phyloP scores from a whole-genome alignment of 2,797 vertebrate species.

The Urosaurus nigricauda region DNA sequence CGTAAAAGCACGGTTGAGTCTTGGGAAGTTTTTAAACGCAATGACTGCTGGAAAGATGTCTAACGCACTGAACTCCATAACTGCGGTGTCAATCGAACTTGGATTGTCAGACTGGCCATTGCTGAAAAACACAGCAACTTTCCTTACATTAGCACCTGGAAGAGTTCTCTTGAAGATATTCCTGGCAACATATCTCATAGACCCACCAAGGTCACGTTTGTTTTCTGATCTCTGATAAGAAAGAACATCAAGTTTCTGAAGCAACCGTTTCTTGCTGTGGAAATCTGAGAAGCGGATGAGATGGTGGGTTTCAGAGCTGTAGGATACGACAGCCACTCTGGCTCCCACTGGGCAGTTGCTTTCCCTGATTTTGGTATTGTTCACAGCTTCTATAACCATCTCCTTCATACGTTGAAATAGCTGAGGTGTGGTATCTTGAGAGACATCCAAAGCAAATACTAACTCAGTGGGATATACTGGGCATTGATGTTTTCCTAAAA shows the following conservation, averaged over 20 bases:
- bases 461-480: conserved; percentile 71
- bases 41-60: conserved; percentile 62
- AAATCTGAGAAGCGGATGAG: conserved; percentile 66
- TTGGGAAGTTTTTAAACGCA: conserved; percentile 60
- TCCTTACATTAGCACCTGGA: conserved; percentile 47
- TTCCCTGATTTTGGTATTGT: conserved; percentile 54
- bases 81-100: conserved; percentile 49
- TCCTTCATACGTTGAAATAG: conserved; percentile 68
- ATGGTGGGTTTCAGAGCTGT: conserved; percentile 25
- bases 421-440: conserved; percentile 51
- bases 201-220: conserved; percentile 50
- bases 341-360: conserved; percentile 66
- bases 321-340: conserved; percentile 64
- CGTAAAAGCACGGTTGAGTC: conserved; percentile 58
- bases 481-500: conserved; percentile 56
- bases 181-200: conserved; percentile 68
- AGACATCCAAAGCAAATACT: conserved; percentile 75
- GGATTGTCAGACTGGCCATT: conserved; percentile 13
- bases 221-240: conserved; percentile 34
- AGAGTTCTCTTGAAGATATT: conserved; percentile 72
- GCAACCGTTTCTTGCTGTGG: conserved; percentile 53
- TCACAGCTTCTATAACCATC: conserved; percentile 44
- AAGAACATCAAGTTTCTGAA: conserved; percentile 53
- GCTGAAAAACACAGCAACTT: conserved; percentile 68
- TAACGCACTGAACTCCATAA: conserved; percentile 60